phyloP scores from a whole-genome alignment of 1,140 invertebrate species.

The Ceratosolen fusciceps region DNA sequence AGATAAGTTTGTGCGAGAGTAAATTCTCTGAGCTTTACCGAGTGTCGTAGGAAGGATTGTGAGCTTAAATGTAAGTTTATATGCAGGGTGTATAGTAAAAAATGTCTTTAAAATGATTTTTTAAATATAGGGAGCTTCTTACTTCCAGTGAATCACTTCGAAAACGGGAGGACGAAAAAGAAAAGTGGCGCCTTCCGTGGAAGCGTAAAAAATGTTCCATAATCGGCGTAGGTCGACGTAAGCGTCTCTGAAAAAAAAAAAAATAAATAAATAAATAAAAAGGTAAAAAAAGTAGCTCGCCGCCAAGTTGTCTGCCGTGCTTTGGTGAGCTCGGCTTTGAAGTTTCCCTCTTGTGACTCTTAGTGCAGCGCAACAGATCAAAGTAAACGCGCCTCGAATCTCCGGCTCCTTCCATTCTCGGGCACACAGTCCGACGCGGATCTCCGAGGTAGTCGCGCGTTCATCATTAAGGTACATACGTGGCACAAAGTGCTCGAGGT shows the following conservation, averaged over 20 bases:
- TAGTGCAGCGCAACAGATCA: slow-evolving; percentile 14
- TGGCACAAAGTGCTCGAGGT: background rate
- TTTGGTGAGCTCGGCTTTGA: slow-evolving; percentile 1
- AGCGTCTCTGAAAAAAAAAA: background rate
- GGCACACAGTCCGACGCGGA: background rate
- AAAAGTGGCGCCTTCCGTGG: background rate
- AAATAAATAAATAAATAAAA: too few relatives aligned
- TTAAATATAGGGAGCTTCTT: background rate
- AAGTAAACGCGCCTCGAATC: slow-evolving; percentile 26
- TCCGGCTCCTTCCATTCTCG: slow-evolving; percentile 11
- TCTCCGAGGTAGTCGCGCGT: background rate
- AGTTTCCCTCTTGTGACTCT: slow-evolving; percentile 7
- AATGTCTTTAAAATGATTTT: slow-evolving; percentile 7
- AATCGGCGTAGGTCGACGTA: slow-evolving; percentile 1
- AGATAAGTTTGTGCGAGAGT: too few relatives aligned
- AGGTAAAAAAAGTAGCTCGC: background rate
- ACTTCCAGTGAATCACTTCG: background rate
- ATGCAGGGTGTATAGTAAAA: background rate
- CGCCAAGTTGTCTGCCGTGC: background rate
- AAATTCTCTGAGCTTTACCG: too few relatives aligned
- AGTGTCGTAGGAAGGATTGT: background rate
- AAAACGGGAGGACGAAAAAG: background rate
- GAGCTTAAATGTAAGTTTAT: background rate
- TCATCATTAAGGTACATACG: slow-evolving; percentile 13
- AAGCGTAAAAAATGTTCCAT: slow-evolving; percentile 3